Percentiles rank a stretch among this genome's conserved stretches.
phyloP scores from a whole-genome alignment of 2,888 invertebrate genomes.

The Aspidiotus rigidus region DNA sequence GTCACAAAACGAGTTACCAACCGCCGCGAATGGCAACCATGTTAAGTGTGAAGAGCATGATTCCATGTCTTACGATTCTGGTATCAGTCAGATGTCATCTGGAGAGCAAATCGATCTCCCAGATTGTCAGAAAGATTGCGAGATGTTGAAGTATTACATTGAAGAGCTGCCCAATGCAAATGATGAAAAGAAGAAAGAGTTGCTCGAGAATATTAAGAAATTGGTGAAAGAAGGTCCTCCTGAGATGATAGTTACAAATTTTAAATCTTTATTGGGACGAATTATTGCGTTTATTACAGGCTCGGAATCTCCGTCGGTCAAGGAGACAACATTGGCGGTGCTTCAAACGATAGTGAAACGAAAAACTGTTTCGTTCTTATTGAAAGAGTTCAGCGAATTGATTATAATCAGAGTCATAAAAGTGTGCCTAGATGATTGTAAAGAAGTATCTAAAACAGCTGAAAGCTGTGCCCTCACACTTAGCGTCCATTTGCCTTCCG shows the following conservation, averaged over 20 bases:
- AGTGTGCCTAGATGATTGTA: conserved; percentile 64
- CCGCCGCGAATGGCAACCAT: not conserved
- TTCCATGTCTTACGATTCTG: conserved; percentile 4
- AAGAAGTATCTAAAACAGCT: conserved; percentile 63
- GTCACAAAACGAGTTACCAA: not conserved
- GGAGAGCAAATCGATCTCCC: not conserved
- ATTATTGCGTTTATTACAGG: conserved; percentile 2
- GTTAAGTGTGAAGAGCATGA: conserved; percentile 10
- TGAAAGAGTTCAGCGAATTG: conserved; percentile 83
- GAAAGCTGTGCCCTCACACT: conserved; percentile 67
- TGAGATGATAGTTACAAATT: conserved; percentile 24
- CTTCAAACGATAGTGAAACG: conserved; percentile 77
- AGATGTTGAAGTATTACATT: conserved; percentile 13
- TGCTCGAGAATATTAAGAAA: conserved; percentile 16
- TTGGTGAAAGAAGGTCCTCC: conserved; percentile 19
- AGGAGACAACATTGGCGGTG: conserved; percentile 48
- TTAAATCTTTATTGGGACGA: conserved; percentile 11
- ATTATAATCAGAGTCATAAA: conserved; percentile 80
- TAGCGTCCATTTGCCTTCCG: conserved; percentile 34
- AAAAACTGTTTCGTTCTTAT: conserved; percentile 63
- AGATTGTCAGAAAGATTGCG: conserved; percentile 13
- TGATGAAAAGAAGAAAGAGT: not conserved
- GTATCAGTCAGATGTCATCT: conserved; percentile 6
- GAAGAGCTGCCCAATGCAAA: conserved; percentile 8
- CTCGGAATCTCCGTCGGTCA: conserved; percentile 48